Conservation (phyloP, 2,888 invertebrate species). For the Lepidocyrtinus sp. region DNA sequence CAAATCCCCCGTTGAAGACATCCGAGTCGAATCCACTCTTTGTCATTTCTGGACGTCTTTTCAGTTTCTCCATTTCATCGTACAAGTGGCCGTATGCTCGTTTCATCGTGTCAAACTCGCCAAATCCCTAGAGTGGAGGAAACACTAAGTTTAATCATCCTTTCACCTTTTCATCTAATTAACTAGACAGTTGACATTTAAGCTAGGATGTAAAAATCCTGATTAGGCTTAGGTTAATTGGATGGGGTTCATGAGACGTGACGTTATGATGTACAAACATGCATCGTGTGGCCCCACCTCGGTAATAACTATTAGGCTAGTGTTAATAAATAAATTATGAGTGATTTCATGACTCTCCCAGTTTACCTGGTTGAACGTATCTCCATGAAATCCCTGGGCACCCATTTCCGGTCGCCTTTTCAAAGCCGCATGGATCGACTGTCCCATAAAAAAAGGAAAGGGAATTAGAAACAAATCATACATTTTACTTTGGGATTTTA, state of each 20-base stretch:
- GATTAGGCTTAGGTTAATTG: no score
- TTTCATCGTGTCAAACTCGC: conserved; percentile 69
- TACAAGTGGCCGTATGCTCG: conserved; percentile 51
- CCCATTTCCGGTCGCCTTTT: conserved; percentile 67
- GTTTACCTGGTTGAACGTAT: conserved; percentile 64
- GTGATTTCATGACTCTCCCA: neutral
- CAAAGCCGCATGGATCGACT: conserved; percentile 56
- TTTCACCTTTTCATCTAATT: no score
- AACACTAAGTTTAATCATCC: no score
- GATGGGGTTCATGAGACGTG: no score
- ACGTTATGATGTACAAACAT: no score
- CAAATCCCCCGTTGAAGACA: conserved; percentile 69
- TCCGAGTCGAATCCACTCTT: conserved; percentile 69
- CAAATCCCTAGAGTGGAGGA: conserved; percentile 66
- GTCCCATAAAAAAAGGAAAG: conserved; percentile 2
- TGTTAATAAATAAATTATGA: conserved; percentile 12
- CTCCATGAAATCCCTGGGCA: conserved; percentile 66
- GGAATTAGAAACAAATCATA: no score
- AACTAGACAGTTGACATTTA: no score
- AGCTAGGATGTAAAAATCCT: no score
- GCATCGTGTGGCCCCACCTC: conserved; percentile 11
- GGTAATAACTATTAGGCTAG: no score
- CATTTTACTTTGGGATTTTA: no score
- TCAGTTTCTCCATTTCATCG: conserved; percentile 60
- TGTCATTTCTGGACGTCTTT: conserved; percentile 69